A percentile compares a stretch with the other conserved stretches of the same genome.
These are phyloP conservation scores for Drosophila incognita DNA, from an alignment of 2,888 invertebrate species.

Conservation along the genomic window DNA sequence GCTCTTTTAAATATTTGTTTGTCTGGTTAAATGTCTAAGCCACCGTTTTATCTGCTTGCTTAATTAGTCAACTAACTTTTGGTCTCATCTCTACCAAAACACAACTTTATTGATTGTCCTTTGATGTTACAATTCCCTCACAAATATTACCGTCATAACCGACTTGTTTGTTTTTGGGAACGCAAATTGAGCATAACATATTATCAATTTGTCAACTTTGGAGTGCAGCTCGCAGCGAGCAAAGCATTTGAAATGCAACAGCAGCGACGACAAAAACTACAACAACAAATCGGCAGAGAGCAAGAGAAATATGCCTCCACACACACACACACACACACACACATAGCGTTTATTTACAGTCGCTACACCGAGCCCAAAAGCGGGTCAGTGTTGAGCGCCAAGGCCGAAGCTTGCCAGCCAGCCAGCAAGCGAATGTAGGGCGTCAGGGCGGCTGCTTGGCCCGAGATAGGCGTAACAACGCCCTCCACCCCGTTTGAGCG, in stretches of 20 bases:
- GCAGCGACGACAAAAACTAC: conserved; percentile 34
- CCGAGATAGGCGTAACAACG: conserved; percentile 42
- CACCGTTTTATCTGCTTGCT: neutral
- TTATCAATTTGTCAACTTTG: conserved; percentile 48
- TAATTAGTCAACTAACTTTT: neutral
- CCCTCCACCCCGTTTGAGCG: conserved; percentile 9
- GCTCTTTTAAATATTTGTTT: neutral
- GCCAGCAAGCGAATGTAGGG: conserved; percentile 60
- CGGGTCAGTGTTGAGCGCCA: conserved; percentile 80
- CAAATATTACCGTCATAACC: conserved; percentile 40
- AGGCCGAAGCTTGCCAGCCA: conserved; percentile 73
- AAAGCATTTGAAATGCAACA: conserved; percentile 60
- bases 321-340: conserved; percentile 17
- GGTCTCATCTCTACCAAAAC: neutral
- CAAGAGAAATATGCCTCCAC: conserved; percentile 54
- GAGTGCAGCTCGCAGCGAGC: conserved; percentile 30
- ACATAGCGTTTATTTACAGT: conserved; percentile 23
- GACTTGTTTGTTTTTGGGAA: conserved; percentile 5
- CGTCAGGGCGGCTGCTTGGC: conserved; percentile 72
- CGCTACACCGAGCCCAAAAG: conserved; percentile 49
- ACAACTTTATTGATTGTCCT: neutral
- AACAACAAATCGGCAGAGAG: conserved; percentile 33
- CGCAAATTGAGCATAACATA: conserved; percentile 43
- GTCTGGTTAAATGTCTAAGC: neutral
- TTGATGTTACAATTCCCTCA: neutral